Evolutionary conservation across 35 echinoderm and acorn worm species (phyloP).

Genomic region (Hemicentrotus pulcherrimus): DNA sequence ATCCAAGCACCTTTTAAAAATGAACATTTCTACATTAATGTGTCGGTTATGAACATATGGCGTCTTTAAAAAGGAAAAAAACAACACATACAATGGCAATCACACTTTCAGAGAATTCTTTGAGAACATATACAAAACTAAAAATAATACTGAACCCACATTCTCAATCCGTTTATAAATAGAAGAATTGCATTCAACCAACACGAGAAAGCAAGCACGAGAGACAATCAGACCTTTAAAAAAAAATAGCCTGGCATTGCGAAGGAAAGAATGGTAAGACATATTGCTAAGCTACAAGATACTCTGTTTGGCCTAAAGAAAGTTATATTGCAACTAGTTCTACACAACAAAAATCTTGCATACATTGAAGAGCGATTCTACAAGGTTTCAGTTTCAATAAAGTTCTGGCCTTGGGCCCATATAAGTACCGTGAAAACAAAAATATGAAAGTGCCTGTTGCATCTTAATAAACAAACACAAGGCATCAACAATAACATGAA

Average conservation of each 20-base stretch:
- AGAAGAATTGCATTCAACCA: conserved; percentile 26
- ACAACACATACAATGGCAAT: neutral
- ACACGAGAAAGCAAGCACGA: conserved; percentile 31
- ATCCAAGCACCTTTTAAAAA: conserved; percentile 22
- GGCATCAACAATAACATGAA: no score
- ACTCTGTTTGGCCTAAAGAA: conserved; percentile 3
- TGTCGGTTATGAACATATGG: conserved; percentile 21
- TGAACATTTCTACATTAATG: neutral
- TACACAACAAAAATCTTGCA: neutral
- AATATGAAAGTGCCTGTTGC: neutral
- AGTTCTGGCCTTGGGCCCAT: neutral
- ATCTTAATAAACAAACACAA: no score
- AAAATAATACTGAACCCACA: conserved; percentile 38
- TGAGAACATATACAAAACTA: conserved; percentile 24
- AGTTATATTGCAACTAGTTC: conserved; percentile 19
- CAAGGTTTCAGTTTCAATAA: neutral
- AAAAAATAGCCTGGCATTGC: conserved; percentile 9
- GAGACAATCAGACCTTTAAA: neutral
- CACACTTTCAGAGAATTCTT: neutral
- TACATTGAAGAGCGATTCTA: neutral
- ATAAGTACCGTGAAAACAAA: neutral
- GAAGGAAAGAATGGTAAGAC: conserved; percentile 24
- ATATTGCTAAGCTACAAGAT: conserved; percentile 39
- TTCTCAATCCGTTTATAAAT: conserved; percentile 8
- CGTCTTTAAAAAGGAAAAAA: neutral